phyloP scores from a whole-genome alignment of 2,888 invertebrate species.

The Nymphalis c-album region DNA sequence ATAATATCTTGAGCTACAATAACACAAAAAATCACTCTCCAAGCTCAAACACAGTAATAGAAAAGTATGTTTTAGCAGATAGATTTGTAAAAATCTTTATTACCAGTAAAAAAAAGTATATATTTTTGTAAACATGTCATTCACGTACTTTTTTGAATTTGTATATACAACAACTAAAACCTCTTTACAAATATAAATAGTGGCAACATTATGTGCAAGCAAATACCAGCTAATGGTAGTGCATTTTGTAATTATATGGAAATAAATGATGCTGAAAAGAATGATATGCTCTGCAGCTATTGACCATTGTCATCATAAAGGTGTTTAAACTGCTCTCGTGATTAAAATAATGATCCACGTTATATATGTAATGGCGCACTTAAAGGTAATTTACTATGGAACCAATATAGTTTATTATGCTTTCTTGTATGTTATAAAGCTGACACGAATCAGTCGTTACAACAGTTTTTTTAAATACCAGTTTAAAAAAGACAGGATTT shows the following conservation, averaged over 20 bases:
- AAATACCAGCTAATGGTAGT: constrained; percentile 19
- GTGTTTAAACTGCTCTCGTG: constrained; percentile 22
- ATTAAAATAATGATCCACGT: constrained; percentile 24
- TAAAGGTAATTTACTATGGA: constrained; percentile 12
- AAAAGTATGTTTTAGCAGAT: no score
- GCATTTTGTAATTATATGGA: constrained; percentile 22
- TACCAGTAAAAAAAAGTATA: no score
- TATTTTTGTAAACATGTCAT: no score
- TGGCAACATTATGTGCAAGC: constrained; percentile 17
- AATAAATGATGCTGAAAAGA: constrained; percentile 12
- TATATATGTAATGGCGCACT: constrained; percentile 10
- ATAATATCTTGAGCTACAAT: no score
- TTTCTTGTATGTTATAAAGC: neutral
- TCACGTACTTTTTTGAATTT: no score
- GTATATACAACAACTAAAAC: no score
- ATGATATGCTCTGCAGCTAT: constrained; percentile 20
- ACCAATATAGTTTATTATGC: neutral
- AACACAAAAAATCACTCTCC: no score
- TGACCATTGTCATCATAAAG: constrained; percentile 23
- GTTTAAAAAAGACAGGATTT: no score
- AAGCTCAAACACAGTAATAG: no score
- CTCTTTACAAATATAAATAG: no score
- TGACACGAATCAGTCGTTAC: neutral
- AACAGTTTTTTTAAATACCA: no score
- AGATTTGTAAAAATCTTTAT: no score